These are phyloP conservation scores for Lasius fuliginosus DNA, from an alignment of 2,888 invertebrate species.

Conservation along the genomic window DNA sequence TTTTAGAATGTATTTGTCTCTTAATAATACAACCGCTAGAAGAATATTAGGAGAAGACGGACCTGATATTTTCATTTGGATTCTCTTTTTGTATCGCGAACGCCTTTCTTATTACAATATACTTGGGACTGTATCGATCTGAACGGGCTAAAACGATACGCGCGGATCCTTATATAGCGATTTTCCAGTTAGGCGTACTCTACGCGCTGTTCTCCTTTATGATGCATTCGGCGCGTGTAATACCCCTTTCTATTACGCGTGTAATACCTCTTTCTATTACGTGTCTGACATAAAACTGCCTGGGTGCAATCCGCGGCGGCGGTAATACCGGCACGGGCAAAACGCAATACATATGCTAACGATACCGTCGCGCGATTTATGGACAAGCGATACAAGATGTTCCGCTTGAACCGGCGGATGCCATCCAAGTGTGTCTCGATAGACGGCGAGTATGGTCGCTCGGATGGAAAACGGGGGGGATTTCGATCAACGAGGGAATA, in stretches of 20 bases:
- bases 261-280: constrained; percentile 10
- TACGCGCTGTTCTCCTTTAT: constrained; percentile 43
- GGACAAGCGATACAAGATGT: constrained; percentile 52
- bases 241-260: not conserved
- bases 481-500: constrained; percentile 65
- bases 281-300: constrained; percentile 35
- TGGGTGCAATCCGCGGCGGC: not conserved
- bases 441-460: constrained; percentile 45
- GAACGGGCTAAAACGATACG: not conserved
- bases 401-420: constrained; percentile 41
- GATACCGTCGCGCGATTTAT: constrained; percentile 53
- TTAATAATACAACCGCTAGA: not conserved
- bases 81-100: not conserved
- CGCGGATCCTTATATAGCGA: not conserved
- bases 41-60: not conserved
- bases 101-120: not conserved
- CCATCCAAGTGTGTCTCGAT: constrained; percentile 41
- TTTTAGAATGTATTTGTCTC: not conserved
- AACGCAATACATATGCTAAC: constrained; percentile 53
- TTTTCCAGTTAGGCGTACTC: not conserved
- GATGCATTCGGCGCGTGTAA: constrained; percentile 33
- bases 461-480: constrained; percentile 63
- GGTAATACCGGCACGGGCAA: constrained; percentile 18
- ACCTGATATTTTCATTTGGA: not conserved
- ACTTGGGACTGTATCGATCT: not conserved